phyloP scores from a whole-genome alignment of 2,797 vertebrate genomes.

The Micropoecilia bifurca region DNA sequence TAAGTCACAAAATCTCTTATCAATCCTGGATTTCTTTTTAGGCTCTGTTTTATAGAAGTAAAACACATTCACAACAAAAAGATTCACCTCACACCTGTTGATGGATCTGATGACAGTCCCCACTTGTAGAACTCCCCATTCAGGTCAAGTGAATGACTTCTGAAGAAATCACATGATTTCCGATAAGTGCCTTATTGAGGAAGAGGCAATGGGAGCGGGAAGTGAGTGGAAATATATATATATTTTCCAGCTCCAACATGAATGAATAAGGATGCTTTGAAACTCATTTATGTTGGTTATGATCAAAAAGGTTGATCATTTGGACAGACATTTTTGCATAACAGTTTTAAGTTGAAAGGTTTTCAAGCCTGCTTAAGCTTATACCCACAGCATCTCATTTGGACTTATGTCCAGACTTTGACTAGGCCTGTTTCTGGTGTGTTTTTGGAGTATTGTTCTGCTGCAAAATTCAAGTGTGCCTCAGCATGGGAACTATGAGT shows the following conservation, averaged over 20 bases:
- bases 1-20: neutral
- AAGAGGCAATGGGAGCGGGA: too few species aligned
- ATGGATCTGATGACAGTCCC: neutral
- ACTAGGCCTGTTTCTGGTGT: neutral
- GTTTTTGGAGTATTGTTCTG: neutral
- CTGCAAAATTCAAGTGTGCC: neutral
- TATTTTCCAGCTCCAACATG: neutral
- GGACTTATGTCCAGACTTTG: neutral
- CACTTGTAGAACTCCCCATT: slow-evolving; percentile 24
- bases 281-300: neutral
- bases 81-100: neutral
- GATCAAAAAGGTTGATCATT: neutral
- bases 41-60: neutral
- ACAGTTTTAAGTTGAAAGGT: neutral
- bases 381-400: neutral
- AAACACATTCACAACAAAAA: neutral
- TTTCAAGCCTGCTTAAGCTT: neutral
- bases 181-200: slow-evolving; percentile 10
- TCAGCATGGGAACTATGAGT: neutral
- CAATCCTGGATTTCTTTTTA: neutral
- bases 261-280: neutral
- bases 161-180: slow-evolving; percentile 46
- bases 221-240: neutral
- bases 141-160: slow-evolving; percentile 17
- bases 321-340: neutral